These are phyloP conservation scores for Halcyon smyrnensis DNA, from an alignment of 2,797 vertebrate genomes.

Conservation along the genomic window DNA sequence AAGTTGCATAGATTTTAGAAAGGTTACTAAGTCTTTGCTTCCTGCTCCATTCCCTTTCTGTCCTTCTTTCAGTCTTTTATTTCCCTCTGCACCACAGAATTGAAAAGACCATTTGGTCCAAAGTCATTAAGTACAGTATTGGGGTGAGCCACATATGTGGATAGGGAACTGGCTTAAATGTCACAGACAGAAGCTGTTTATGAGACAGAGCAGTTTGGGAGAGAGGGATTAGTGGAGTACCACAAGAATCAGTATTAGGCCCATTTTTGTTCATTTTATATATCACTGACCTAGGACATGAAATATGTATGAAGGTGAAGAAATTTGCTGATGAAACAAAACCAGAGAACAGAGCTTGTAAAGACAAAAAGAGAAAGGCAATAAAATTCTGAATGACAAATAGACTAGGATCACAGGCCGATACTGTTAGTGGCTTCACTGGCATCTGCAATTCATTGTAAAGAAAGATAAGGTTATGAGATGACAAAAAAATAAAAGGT, in stretches of 20 bases:
- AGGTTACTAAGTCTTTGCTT: background rate
- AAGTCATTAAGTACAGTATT: slow-evolving; percentile 53
- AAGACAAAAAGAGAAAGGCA: slow-evolving; percentile 54
- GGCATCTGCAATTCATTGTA: slow-evolving; percentile 52
- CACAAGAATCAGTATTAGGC: slow-evolving; percentile 40
- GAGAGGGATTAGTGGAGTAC: slow-evolving; percentile 51
- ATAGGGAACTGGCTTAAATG: slow-evolving; percentile 60
- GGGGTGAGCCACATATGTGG: slow-evolving; percentile 49
- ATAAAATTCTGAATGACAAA: slow-evolving; percentile 73
- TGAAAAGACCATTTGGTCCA: slow-evolving; percentile 47
- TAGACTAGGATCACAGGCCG: slow-evolving; percentile 37
- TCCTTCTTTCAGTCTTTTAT: slow-evolving; percentile 37
- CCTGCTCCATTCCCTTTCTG: background rate
- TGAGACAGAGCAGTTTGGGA: slow-evolving; percentile 54
- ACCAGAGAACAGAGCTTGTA: slow-evolving; percentile 44
- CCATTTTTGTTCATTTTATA: slow-evolving; percentile 62
- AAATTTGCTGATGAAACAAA: slow-evolving; percentile 75
- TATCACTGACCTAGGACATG: slow-evolving; percentile 60
- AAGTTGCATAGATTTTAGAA: slow-evolving; percentile 22
- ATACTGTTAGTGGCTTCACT: slow-evolving; percentile 43
- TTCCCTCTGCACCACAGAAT: slow-evolving; percentile 36
- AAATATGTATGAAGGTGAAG: slow-evolving; percentile 72
- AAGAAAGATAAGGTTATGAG: slow-evolving; percentile 34
- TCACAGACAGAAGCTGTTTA: slow-evolving; percentile 62
- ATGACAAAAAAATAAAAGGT: background rate